Evolutionary conservation across 2,888 invertebrate species (phyloP).

Genomic region (Eugnorisma glareosa): DNA sequence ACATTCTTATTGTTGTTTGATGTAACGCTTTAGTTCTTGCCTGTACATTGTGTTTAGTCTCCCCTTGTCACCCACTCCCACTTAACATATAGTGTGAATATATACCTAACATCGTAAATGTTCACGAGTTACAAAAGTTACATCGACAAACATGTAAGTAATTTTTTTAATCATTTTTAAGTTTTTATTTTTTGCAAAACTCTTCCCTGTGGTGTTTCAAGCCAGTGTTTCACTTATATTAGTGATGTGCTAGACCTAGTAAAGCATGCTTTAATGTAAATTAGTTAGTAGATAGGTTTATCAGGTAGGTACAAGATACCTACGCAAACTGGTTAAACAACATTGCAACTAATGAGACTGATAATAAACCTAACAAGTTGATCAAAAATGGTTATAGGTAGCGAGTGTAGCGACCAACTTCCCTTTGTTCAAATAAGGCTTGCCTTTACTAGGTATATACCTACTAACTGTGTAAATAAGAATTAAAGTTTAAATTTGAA

Average conservation of each 20-base stretch:
- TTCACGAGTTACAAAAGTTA: constrained; percentile 31
- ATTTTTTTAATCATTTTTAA: neutral
- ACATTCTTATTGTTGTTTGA: neutral
- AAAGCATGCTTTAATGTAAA: neutral
- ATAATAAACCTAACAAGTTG: neutral
- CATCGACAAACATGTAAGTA: constrained; percentile 53
- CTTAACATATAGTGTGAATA: constrained; percentile 49
- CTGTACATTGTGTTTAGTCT: constrained; percentile 46
- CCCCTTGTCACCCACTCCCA: constrained; percentile 30
- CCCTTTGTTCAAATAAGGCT: neutral
- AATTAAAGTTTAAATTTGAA: neutral
- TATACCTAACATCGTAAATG: constrained; percentile 29
- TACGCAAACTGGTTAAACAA: constrained; percentile 3
- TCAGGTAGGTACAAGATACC: neutral
- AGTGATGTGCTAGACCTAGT: neutral
- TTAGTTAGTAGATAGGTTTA: no score
- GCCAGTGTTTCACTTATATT: neutral
- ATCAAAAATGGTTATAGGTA: neutral
- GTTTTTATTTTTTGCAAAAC: neutral
- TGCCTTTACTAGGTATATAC: neutral
- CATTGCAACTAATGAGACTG: neutral
- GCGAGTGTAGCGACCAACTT: neutral
- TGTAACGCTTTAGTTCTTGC: constrained; percentile 37
- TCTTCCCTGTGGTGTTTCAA: neutral
- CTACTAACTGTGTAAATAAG: no score